Evolutionary conservation across 2,113 vertebrate species (phyloP).

Genomic region (Gambusia holbrooki): DNA sequence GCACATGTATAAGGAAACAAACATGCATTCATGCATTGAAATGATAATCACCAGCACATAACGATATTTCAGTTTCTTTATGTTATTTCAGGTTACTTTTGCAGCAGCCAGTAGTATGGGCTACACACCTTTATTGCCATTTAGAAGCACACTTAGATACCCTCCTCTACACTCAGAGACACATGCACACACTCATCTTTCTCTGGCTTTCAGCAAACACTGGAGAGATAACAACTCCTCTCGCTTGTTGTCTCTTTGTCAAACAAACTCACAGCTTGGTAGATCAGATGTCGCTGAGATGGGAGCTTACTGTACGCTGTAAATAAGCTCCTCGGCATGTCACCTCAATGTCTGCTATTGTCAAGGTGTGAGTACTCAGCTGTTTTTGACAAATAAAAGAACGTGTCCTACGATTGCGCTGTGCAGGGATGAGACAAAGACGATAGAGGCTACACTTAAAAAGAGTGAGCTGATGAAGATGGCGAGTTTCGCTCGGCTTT

Average conservation of each 20-base stretch:
- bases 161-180: background rate
- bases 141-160: background rate
- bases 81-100: background rate
- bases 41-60: background rate
- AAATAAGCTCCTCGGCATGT: slow-evolving; percentile 39
- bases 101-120: background rate
- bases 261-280: slow-evolving; percentile 30
- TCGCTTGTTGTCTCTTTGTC: slow-evolving; percentile 34
- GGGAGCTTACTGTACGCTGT: slow-evolving; percentile 17
- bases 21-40: background rate
- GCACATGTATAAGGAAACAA: too few species aligned
- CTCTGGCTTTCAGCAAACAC: slow-evolving; percentile 47
- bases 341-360: slow-evolving; percentile 18
- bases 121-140: background rate
- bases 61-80: background rate
- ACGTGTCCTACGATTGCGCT: slow-evolving; percentile 27
- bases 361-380: background rate
- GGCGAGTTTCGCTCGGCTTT: slow-evolving; percentile 28
- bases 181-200: slow-evolving; percentile 18
- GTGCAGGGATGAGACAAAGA: slow-evolving; percentile 31
- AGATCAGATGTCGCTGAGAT: slow-evolving; percentile 49
- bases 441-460: slow-evolving; percentile 26
- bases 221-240: slow-evolving; percentile 37
- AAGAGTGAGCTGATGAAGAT: slow-evolving; percentile 33
- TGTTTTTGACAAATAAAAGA: slow-evolving; percentile 36